Evolutionary conservation across 23 tunicate genomes (phyloP).

Genomic region (Aplidium turbinatum): DNA sequence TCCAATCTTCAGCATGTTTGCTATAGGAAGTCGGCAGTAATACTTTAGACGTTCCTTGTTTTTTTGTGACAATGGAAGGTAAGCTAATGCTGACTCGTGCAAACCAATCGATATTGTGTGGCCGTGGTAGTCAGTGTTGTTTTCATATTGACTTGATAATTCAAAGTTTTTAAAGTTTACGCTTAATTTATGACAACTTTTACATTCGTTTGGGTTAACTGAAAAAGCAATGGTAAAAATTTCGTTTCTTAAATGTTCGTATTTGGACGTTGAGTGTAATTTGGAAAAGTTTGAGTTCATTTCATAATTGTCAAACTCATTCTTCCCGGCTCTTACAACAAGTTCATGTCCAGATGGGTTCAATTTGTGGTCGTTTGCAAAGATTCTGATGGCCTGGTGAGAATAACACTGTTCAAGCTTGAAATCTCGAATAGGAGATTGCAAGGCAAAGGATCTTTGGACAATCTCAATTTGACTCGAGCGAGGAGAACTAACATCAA

Average conservation of each 20-base stretch:
- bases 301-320: no score
- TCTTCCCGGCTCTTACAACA: no score
- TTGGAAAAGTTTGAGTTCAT: no score
- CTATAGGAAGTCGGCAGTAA: not conserved
- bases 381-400: no score
- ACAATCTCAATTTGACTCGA: not conserved
- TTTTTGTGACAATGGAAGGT: constrained; percentile 1
- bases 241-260: no score
- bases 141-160: constrained; percentile 1
- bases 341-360: no score
- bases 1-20: constrained; percentile 17
- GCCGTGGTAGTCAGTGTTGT: constrained; percentile 18
- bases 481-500: constrained; percentile 6
- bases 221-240: constrained; percentile 3
- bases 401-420: no score
- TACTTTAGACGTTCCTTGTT: not conserved
- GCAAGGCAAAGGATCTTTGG: no score
- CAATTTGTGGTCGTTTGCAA: no score
- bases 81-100: not conserved
- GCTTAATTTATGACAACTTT: not conserved
- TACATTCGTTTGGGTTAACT: constrained; percentile 12
- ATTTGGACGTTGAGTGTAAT: no score
- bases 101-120: constrained; percentile 2
- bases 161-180: not conserved
- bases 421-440: no score